Conservation (phyloP, 2,113 vertebrate genomes). For the Myotis lucifugus region DNA sequence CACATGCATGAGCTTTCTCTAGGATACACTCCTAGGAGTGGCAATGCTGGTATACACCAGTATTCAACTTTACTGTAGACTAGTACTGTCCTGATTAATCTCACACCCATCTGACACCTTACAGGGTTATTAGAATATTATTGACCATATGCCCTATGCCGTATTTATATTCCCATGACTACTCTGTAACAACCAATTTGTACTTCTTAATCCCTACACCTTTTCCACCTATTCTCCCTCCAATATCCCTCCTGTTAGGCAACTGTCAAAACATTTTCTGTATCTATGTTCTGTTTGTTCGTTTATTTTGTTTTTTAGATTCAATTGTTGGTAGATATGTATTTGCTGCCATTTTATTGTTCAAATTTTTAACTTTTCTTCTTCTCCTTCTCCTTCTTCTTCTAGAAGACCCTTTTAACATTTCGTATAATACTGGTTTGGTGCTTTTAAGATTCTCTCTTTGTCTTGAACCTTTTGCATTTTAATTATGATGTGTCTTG, state of each 20-base stretch:
- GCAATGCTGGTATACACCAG: background rate
- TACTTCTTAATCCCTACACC: background rate
- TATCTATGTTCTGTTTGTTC: background rate
- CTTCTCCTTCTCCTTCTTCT: background rate
- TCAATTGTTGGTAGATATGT: background rate
- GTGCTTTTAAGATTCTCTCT: background rate
- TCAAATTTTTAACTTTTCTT: background rate
- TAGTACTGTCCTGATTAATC: background rate
- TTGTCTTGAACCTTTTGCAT: background rate
- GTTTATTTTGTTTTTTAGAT: background rate
- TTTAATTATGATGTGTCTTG: background rate
- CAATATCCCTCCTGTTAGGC: background rate
- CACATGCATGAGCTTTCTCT: background rate
- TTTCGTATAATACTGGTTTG: background rate
- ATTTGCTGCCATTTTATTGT: background rate
- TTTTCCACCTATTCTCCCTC: background rate
- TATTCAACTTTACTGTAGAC: background rate
- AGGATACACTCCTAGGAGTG: background rate
- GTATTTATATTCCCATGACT: background rate
- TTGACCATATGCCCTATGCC: background rate
- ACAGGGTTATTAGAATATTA: background rate
- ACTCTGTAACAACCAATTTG: background rate
- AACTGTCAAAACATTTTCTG: background rate
- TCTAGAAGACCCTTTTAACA: background rate
- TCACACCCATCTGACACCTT: background rate